Evolutionary conservation across 2,797 vertebrate species (phyloP), one percentile per base, ranked within the genome.

Genomic region (Phylloscopus collybita): DNA sequence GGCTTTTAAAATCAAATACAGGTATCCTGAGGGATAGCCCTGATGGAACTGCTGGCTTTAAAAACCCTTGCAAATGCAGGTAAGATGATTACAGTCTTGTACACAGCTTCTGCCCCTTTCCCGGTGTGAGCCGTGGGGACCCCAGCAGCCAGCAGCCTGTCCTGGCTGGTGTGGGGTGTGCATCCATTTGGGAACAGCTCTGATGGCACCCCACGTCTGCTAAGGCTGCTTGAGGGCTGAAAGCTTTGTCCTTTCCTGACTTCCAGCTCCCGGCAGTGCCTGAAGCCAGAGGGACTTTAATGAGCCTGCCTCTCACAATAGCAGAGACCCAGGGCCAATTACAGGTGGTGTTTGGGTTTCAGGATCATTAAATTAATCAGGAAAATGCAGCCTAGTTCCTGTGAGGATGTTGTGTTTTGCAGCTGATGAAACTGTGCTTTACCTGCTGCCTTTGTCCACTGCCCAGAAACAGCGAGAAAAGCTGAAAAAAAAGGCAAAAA

Each of bases 331-430:
- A 84, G 59, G 74, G 32, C 88, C 90, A 93, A 86, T 95, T 94
- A 86, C 17, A 93, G 66, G n/a, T 2, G 1, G 30, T 73, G 86
- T 86, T 94, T 86, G 29, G 40, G 30, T 90, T 95, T 88, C 86
- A 90, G 73, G 62, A 76, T 90, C 80, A 84, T 95, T 94, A 94
- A 70, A 76, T 93, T 81, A 15, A 84, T 86, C 67, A 78, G 62
- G 51, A 60, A 92, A 94, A 42, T 30, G 45, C 70, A 90, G 72
- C 60, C 29, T 36, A 9, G 86, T 50, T 88, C 70, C 76, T 45
- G 16, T 42, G 80, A 79, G 72, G 75, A 79, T 72, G 73, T 61
- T 88, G 72, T 86, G 88, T 73, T 93, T 88, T 93, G 70, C 75
- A 57, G 69, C 60, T 3, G 13, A 69, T 44, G 67, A 79, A 71